Evolutionary conservation across 2,888 invertebrate species (phyloP).

Genomic region (Ctena decussata): DNA sequence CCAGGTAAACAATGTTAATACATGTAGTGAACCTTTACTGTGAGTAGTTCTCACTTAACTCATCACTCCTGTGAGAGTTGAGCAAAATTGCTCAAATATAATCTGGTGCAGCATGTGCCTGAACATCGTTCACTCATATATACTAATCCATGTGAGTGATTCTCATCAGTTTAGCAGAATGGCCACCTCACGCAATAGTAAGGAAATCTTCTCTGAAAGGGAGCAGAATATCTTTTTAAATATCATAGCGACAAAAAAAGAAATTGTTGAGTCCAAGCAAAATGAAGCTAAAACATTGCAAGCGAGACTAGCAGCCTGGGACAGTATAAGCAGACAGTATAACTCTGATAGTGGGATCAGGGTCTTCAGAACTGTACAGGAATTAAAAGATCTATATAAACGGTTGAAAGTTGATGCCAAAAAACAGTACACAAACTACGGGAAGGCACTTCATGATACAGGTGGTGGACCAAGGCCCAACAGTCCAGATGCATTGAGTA

Average conservation of each 20-base stretch:
- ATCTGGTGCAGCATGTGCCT: too few species aligned
- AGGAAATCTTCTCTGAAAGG: neutral
- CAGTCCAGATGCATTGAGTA: neutral
- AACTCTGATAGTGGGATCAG: neutral
- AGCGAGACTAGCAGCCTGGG: neutral
- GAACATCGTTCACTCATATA: too few species aligned
- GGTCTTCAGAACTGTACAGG: neutral
- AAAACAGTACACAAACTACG: neutral
- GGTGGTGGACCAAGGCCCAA: neutral
- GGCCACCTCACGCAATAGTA: neutral
- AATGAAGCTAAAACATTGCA: neutral
- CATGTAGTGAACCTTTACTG: too few species aligned
- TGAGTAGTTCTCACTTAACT: too few species aligned
- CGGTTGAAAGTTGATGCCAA: neutral
- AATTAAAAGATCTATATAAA: neutral
- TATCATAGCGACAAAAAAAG: neutral
- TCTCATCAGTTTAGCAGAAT: too few species aligned
- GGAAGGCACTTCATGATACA: neutral
- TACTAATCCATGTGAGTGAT: too few species aligned
- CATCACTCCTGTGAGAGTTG: too few species aligned
- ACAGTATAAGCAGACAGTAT: neutral
- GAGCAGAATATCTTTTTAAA: neutral
- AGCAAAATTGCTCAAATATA: too few species aligned
- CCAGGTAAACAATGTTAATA: too few species aligned
- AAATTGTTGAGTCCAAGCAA: neutral